Base-by-base conservation (phyloP, 2,888 invertebrate genomes). In the Cynaeus angustus region DNA sequence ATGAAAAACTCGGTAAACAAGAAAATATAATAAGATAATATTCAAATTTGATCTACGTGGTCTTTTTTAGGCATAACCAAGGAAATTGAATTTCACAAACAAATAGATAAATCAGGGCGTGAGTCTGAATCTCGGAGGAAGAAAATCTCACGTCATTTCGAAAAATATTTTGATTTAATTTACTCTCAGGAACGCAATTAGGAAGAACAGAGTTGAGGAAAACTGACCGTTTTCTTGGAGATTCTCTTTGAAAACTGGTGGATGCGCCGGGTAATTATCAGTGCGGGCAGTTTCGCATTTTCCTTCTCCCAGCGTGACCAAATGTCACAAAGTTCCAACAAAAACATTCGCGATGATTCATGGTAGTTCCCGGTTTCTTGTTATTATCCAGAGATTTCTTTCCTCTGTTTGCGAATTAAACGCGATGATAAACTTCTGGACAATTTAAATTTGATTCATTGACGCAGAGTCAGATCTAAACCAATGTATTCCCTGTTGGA, bases 11-110 rank as follows among this genome's bases (percentile, higher is more conserved):
- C 55, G 58, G 71, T 58, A 71, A 71, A 71, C 71, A 71, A 58
- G 52, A 64, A 67, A 67, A 37, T 62, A 37, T 53, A 56, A 67
- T 71, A 67, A 64, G 74, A 75, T 74, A 74, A 75, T 75, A 75
- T 75, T 75, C 73, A 73, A 75, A 74, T 73, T 75, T 66, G 75
- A 75, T 74, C 72, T 73, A 71, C 64, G 59, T 61, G 66, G 56
- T 55, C 61, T 64, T 33, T 65, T 71, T 65, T 71, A 67, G 68
- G 68, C 72, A 69, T 72, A 72, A 73, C 72, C 61, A 72, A 75
- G 77, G 75, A 79, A 79, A 79, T 79, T 79, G 79, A 78, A 79
- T 79, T 77, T 75, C 75, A 72, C 78, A 79, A 79, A 79, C 79
- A 79, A 78, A 79, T 79, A 79, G 77, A 79, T 79, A 79, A 78